Evolutionary conservation across 2,113 vertebrate genomes (phyloP), one percentile per base, ranked within the genome.

Genomic region (Tringa solitaria): DNA sequence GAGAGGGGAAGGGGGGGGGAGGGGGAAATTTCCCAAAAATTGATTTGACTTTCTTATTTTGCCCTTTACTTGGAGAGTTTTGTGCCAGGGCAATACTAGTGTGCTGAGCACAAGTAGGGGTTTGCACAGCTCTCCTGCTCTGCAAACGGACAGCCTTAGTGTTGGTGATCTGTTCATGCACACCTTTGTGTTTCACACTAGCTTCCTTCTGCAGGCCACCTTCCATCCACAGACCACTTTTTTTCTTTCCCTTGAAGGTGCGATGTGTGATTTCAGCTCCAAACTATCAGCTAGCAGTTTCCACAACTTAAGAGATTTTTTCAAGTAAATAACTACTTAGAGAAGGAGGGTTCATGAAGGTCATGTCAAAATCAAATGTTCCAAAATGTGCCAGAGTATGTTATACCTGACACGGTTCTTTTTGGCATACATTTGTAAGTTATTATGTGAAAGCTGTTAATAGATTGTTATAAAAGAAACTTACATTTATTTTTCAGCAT

Each of bases 11-110:
- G 23, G 48, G 23, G 7, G 1, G 6, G 1, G 6, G 4, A 35
- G n/a, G 54, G 72, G n/a, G n/a, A n/a, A 93, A 87, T 73, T 76
- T 77, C 79, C 72, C 22, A 35, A 79, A 78, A 78, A 82, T 61
- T 64, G 65, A 53, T 68, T 82, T 48, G 69, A 51, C 53, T 64
- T 23, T 85, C 59, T 60, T 87, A 27, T 61, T 93, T 75, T 87
- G 64, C 39, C 56, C 69, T 93, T 60, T 48, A 2, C 48, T 82
- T 75, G 48, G 46, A 68, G 48, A 27, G 3, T 75, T 84, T 39
- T 72, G 68, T 82, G 84, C 60, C 57, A 77, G 65, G 67, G 13
- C 1, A 20, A 4, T 92, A 30, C 3, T 0, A 53, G 64, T 57
- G 57, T 51, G 56, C 48, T 77, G 16, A 57, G 33, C 30, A 6